Conservation (phyloP, 1,140 invertebrate genomes). For the Drosophila pallidifrons region DNA sequence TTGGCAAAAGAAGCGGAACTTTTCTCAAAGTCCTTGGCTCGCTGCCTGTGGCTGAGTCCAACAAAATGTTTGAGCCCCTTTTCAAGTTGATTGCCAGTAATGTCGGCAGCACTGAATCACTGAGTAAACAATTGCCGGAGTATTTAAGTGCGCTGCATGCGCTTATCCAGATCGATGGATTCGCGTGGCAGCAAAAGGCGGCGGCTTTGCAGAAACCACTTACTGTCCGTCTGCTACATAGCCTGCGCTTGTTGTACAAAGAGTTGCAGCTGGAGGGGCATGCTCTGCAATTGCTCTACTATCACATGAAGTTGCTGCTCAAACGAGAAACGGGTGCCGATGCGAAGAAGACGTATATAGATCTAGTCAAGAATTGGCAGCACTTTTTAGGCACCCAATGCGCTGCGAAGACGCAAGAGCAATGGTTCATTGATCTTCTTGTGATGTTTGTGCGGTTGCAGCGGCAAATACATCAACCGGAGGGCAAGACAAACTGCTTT, state of each 20-base stretch:
- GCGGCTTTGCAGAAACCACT: not conserved
- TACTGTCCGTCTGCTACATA: conserved; percentile 52
- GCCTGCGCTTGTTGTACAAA: conserved; percentile 49
- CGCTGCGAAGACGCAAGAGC: conserved; percentile 31
- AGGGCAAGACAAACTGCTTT: conserved; percentile 27
- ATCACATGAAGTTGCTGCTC: conserved; percentile 58
- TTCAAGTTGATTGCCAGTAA: conserved; percentile 30
- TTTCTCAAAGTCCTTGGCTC: conserved; percentile 39
- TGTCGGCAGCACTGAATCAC: not conserved
- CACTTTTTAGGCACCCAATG: conserved; percentile 49
- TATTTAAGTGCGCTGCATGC: conserved; percentile 50
- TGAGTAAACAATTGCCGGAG: conserved; percentile 45
- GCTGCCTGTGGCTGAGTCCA: conserved; percentile 18
- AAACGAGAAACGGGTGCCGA: conserved; percentile 14
- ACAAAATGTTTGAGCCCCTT: conserved; percentile 46
- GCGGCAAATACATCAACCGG: conserved; percentile 47
- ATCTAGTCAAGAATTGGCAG: conserved; percentile 45
- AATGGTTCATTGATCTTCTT: conserved; percentile 58
- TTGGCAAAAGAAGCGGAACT: conserved; percentile 38
- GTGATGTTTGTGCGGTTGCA: conserved; percentile 51
- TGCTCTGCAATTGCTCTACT: conserved; percentile 60
- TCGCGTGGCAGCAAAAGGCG: conserved; percentile 1
- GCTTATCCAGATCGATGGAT: conserved; percentile 47
- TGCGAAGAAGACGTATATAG: conserved; percentile 42
- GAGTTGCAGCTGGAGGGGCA: conserved; percentile 2